Percentiles rank a stretch among this genome's conserved stretches.
These are phyloP conservation scores for Gerris lacustris DNA, from an alignment of 2,888 invertebrate species.

Conservation along the genomic window DNA sequence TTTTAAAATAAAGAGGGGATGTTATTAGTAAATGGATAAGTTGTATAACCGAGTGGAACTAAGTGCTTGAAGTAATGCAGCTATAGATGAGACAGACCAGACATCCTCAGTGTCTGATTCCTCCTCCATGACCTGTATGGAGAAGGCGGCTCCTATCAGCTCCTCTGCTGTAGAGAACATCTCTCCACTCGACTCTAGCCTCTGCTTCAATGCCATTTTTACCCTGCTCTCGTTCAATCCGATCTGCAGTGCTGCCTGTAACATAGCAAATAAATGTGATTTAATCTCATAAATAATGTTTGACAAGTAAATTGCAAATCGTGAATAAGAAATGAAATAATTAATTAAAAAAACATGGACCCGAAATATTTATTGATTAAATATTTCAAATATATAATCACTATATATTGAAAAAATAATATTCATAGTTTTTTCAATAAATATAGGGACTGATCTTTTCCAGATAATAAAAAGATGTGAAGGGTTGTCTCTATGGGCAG, in stretches of 20 bases:
- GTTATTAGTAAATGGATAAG: too few species aligned
- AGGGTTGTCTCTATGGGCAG: too few species aligned
- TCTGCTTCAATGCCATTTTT: conserved; percentile 45
- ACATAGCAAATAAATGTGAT: conserved; percentile 6
- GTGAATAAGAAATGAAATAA: conserved; percentile 10
- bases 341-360: neutral
- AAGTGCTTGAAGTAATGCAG: neutral
- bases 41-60: neutral
- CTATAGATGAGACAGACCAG: neutral
- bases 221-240: conserved; percentile 49
- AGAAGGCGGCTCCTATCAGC: conserved; percentile 58
- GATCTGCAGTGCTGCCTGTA: conserved; percentile 46
- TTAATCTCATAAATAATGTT: neutral
- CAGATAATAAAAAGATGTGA: too few species aligned
- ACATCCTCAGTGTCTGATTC: conserved; percentile 26
- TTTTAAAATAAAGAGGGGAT: too few species aligned
- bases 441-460: too few species aligned
- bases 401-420: too few species aligned
- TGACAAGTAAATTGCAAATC: conserved; percentile 5
- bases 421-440: too few species aligned
- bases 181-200: conserved; percentile 46
- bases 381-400: too few species aligned
- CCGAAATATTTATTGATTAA: too few species aligned
- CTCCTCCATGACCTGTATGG: conserved; percentile 52
- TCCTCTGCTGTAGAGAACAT: conserved; percentile 52